phyloP scores from a whole-genome alignment of 2,113 vertebrate species.

The Chitala chitala region DNA sequence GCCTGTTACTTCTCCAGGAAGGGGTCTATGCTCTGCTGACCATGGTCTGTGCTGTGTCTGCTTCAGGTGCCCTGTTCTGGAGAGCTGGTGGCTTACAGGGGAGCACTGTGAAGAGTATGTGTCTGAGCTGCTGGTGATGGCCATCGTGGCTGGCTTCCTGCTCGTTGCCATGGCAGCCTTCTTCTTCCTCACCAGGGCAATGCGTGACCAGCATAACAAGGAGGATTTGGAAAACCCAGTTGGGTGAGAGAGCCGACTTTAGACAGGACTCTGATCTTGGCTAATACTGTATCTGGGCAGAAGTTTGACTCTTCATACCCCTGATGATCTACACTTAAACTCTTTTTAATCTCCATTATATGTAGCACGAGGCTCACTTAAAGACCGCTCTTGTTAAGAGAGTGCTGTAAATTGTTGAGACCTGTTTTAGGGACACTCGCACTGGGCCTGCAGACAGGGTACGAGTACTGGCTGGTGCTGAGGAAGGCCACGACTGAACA shows the following conservation, averaged over 20 bases:
- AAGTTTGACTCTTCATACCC: too few species aligned
- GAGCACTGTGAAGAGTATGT: constrained; percentile 78
- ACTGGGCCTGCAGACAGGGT: too few species aligned
- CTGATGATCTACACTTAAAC: too few species aligned
- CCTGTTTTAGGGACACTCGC: too few species aligned
- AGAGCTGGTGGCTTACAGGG: constrained; percentile 95
- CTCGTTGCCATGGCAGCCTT: constrained; percentile 67
- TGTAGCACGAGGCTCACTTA: too few species aligned
- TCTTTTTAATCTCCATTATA: too few species aligned
- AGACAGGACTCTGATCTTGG: not conserved
- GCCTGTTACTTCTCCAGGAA: too few species aligned
- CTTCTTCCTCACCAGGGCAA: constrained; percentile 73
- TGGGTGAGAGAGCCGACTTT: constrained; percentile 57
- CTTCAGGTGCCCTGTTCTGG: constrained; percentile 79
- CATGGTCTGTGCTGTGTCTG: not conserved
- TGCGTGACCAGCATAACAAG: constrained; percentile 70
- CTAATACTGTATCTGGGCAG: not conserved
- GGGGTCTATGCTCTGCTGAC: too few species aligned
- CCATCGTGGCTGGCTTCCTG: constrained; percentile 78
- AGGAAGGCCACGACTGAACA: too few species aligned
- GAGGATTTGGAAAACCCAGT: constrained; percentile 68
- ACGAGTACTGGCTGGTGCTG: too few species aligned
- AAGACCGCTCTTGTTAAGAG: too few species aligned
- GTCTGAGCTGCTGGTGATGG: constrained; percentile 82
- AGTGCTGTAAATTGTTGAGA: too few species aligned